phyloP scores from a whole-genome alignment of 2,888 invertebrate genomes.

The Ichneumoninae sp. region DNA sequence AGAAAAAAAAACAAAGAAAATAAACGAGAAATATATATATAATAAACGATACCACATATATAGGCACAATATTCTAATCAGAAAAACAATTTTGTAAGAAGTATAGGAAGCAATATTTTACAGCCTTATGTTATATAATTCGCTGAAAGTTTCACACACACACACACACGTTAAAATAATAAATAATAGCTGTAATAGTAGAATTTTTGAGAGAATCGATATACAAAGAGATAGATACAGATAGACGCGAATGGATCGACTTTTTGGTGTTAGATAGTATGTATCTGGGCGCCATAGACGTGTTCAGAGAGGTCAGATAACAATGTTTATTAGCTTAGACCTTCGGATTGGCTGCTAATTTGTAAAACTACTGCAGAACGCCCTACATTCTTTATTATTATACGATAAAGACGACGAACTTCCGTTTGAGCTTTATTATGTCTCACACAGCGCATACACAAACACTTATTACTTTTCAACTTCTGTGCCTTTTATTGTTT shows the following conservation, averaged over 20 bases:
- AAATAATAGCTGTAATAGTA: slow-evolving; percentile 76
- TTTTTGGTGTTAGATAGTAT: slow-evolving; percentile 85
- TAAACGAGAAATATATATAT: slow-evolving; percentile 42
- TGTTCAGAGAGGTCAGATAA: slow-evolving; percentile 85
- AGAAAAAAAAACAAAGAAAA: slow-evolving; percentile 67
- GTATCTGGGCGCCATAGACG: slow-evolving; percentile 86
- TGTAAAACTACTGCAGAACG: slow-evolving; percentile 68
- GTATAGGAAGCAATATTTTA: slow-evolving; percentile 82
- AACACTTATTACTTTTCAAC: slow-evolving; percentile 72
- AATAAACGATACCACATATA: slow-evolving; percentile 73
- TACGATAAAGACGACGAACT: slow-evolving; percentile 74
- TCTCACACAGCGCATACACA: slow-evolving; percentile 62
- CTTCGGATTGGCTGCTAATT: slow-evolving; percentile 77
- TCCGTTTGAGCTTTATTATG: slow-evolving; percentile 79
- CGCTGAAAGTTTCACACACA: slow-evolving; percentile 78
- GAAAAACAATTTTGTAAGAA: slow-evolving; percentile 78
- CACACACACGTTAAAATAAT: slow-evolving; percentile 45
- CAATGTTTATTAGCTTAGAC: slow-evolving; percentile 75
- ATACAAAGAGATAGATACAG: slow-evolving; percentile 80
- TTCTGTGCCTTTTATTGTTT: slow-evolving; percentile 81
- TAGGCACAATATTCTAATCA: slow-evolving; percentile 83
- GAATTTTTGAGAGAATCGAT: slow-evolving; percentile 78
- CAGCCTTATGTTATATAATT: slow-evolving; percentile 83
- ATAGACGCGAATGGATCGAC: slow-evolving; percentile 82
- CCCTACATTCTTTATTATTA: slow-evolving; percentile 69